Conservation (phyloP, 2,797 vertebrate species). For the Cyprinella venusta region DNA sequence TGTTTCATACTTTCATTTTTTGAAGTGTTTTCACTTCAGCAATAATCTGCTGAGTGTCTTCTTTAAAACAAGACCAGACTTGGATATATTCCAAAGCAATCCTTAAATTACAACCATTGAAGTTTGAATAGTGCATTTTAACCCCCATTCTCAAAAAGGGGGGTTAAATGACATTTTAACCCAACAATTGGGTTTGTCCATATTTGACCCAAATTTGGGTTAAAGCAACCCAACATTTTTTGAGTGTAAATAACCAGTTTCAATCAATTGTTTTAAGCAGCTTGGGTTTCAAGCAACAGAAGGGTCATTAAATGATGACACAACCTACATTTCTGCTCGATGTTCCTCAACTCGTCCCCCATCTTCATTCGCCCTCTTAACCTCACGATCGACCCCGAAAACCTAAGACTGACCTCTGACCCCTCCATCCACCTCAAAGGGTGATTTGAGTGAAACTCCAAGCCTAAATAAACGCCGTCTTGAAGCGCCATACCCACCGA, state of each 20-base stretch:
- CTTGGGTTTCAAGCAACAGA: background rate
- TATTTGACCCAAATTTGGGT: too few relatives aligned
- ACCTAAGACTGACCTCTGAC: constrained; percentile 26
- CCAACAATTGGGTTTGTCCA: too few relatives aligned
- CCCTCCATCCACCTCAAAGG: background rate
- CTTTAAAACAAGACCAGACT: too few relatives aligned
- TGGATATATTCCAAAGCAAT: too few relatives aligned
- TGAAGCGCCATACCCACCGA: constrained; percentile 58
- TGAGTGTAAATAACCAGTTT: background rate
- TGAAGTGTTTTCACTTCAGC: too few relatives aligned
- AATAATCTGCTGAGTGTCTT: too few relatives aligned
- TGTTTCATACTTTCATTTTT: too few relatives aligned
- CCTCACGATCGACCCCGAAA: background rate
- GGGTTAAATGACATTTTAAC: too few relatives aligned
- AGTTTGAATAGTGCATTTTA: too few relatives aligned
- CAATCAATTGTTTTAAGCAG: background rate
- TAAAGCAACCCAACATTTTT: too few relatives aligned
- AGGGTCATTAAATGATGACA: constrained; percentile 4
- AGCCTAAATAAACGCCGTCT: constrained; percentile 26
- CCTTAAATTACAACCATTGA: too few relatives aligned
- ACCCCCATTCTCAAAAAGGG: too few relatives aligned
- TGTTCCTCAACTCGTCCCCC: background rate
- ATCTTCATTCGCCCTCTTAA: constrained; percentile 6
- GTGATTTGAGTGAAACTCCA: constrained; percentile 3
- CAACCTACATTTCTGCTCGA: background rate